Evolutionary conservation across 2,113 vertebrate genomes (phyloP).

Genomic region (Corapipo altera): DNA sequence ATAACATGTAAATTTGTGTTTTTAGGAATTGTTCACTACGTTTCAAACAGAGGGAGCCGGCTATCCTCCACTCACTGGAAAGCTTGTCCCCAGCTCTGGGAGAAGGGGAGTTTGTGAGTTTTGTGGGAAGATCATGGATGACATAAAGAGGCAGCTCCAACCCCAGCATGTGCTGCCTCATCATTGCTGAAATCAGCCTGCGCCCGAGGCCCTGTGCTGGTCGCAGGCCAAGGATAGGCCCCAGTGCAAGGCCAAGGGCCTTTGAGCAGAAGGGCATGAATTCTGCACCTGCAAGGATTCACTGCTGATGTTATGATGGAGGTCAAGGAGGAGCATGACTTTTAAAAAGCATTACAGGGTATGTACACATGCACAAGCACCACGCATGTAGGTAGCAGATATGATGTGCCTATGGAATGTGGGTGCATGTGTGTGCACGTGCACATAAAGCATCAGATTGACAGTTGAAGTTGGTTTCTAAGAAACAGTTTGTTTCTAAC

Average conservation of each 20-base stretch:
- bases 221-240: background rate
- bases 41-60: background rate
- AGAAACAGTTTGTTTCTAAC: conserved; percentile 13
- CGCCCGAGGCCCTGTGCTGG: fast-evolving
- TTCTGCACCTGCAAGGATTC: background rate
- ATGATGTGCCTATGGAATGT: background rate
- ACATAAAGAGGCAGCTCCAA: fast-evolving
- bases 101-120: background rate
- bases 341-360: background rate
- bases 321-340: background rate
- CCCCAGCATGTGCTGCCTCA: background rate
- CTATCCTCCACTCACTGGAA: background rate
- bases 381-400: background rate
- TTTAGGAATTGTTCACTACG: background rate
- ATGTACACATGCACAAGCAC: fast-evolving
- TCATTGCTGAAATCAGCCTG: background rate
- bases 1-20: conserved; percentile 22
- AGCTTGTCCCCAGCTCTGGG: fast-evolving
- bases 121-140: fast-evolving
- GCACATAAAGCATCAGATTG: background rate
- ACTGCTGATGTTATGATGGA: background rate
- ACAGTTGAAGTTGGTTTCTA: background rate
- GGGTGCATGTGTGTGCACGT: fast-evolving
- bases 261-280: fast-evolving
- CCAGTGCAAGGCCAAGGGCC: background rate